Conservation (phyloP, 1,140 invertebrate species). For the Cydia fagiglandana region DNA sequence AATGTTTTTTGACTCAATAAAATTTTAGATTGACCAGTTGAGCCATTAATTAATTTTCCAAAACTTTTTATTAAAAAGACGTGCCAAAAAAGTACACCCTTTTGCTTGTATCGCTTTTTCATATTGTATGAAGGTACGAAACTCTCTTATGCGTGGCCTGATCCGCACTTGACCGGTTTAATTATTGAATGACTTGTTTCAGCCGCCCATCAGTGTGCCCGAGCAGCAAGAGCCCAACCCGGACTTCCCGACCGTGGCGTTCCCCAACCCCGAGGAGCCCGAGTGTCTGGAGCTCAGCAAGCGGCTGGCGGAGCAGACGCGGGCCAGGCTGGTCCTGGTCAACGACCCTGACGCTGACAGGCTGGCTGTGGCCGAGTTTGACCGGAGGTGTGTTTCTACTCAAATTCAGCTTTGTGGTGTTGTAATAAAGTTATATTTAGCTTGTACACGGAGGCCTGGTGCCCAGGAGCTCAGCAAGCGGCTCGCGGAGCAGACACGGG, state of each 20-base stretch:
- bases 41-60: too few species aligned
- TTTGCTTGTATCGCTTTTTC: too few species aligned
- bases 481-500: conserved; percentile 87
- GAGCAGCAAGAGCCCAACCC: conserved; percentile 95
- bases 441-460: conserved; percentile 87
- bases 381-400: conserved; percentile 47
- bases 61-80: too few species aligned
- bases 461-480: conserved; percentile 85
- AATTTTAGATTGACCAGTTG: too few species aligned
- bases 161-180: neutral
- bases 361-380: conserved; percentile 92
- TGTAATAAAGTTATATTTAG: too few species aligned
- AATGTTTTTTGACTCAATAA: too few species aligned
- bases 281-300: conserved; percentile 93
- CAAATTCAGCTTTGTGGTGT: too few species aligned
- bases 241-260: conserved; percentile 97
- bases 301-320: conserved; percentile 87
- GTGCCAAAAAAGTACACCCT: too few species aligned
- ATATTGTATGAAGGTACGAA: too few species aligned
- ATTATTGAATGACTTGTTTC: conserved; percentile 9
- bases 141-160: too few species aligned
- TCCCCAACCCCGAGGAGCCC: conserved; percentile 99
- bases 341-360: conserved; percentile 99
- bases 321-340: conserved; percentile 90
- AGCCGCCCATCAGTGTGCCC: conserved; percentile 87